Evolutionary conservation across 2,113 vertebrate species (phyloP).

Genomic region (Brachypteracias leptosomus): DNA sequence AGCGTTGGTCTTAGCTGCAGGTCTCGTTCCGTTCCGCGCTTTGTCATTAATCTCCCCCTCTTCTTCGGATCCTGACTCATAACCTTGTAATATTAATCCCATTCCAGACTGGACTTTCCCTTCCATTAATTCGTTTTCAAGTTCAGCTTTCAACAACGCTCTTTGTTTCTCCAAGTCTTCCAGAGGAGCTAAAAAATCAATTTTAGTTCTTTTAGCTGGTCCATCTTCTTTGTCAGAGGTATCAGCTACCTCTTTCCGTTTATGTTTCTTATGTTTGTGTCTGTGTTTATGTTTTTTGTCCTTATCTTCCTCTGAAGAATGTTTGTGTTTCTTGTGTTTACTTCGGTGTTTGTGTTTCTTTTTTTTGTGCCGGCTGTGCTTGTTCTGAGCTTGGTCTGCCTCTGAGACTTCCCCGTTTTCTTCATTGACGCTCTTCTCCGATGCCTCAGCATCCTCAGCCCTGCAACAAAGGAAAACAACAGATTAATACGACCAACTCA

Average conservation of each 20-base stretch:
- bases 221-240: conserved; percentile 80
- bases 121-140: conserved; percentile 98
- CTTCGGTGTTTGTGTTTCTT: conserved; percentile 99
- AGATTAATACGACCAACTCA: neutral
- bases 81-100: conserved; percentile 97
- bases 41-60: conserved; percentile 90
- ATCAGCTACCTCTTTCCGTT: conserved; percentile 85
- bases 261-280: conserved; percentile 98
- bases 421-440: conserved; percentile 88
- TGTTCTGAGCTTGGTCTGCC: conserved; percentile 83
- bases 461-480: conserved; percentile 67
- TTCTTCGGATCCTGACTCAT: conserved; percentile 97
- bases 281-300: conserved; percentile 94
- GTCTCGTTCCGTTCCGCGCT: conserved; percentile 85
- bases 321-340: conserved; percentile 99
- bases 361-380: conserved; percentile 95
- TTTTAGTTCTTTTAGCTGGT: conserved; percentile 90
- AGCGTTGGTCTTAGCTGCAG: conserved; percentile 75
- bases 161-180: conserved; percentile 98
- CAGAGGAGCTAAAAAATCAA: conserved; percentile 93
- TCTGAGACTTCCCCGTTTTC: conserved; percentile 95
- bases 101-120: conserved; percentile 98
- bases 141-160: conserved; percentile 97
- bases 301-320: conserved; percentile 91
- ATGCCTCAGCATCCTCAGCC: conserved; percentile 86